Base-by-base conservation (phyloP, 92 coral and sea anemone genomes). In the Phymanthus crucifer region DNA sequence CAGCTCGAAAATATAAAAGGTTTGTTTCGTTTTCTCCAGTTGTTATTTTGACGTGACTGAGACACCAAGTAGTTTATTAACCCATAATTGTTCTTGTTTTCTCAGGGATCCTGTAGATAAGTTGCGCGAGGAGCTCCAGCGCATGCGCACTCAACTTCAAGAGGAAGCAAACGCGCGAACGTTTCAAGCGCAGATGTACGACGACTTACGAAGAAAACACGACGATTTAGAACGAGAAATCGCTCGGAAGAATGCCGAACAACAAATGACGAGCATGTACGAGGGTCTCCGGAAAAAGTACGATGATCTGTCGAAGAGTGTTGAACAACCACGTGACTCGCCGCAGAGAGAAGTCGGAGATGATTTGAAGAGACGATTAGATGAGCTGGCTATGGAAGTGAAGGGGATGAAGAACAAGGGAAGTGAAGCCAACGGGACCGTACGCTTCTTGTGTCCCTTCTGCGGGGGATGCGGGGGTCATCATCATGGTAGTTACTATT, bases 151-250 rank as follows among this genome's bases (percentile, higher is more conserved):
- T 34, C 98, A 89, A 70, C 86, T 96, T 11, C 90, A 85, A 78
- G 90, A 93, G 71, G 93, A 89, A 50, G 71, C 93, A 8, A 88
- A 90, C 50, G 87, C 91, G 33, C 92, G 98, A 35, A 88, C 84
- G 45, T 57, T 91, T 80, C 94, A 91, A 70, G 33, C 91, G 37
- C 94, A 92, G 11, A 80, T 93, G 88, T 93, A 90, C 86, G 98
- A 93, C 71, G 99, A 96, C 83, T 89, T 96, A 24, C 93, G 97
- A 71, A 91, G 97, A 38, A 81, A 91, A 76, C 96, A 96, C 83
- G 99, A 96, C 81, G 96, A 96, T 74, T 79, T 92, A 64, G 96
- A 94, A 64, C 93, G 94, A 54, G 93, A 87, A 38, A 83, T 93
- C 83, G 94, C 93, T 32, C 92, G 98, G 26, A 87, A 89, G 76